Evolutionary conservation across 2,797 vertebrate genomes (phyloP).

Genomic region (Chiloscyllium punctatum): DNA sequence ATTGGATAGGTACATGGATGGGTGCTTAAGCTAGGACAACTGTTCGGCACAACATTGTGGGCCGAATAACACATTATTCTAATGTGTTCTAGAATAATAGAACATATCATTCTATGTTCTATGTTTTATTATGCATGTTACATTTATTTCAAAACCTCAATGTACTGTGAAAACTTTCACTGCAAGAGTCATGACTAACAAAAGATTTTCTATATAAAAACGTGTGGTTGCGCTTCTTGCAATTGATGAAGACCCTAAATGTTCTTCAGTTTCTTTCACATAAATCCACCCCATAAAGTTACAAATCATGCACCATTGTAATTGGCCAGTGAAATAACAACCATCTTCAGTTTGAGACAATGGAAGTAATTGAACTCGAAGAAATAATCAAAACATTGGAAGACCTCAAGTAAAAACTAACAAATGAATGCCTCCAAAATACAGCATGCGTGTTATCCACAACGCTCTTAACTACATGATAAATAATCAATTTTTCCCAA

Average conservation of each 20-base stretch:
- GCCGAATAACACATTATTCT: too few relatives aligned
- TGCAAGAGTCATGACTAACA: not conserved
- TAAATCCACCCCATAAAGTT: not conserved
- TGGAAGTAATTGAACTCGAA: not conserved
- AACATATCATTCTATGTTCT: too few relatives aligned
- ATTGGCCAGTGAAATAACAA: not conserved
- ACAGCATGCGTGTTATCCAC: not conserved
- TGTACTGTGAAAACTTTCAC: not conserved
- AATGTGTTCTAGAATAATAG: too few relatives aligned
- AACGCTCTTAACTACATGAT: not conserved
- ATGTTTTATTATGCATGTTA: not conserved
- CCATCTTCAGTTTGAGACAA: not conserved
- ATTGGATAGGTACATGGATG: too few relatives aligned
- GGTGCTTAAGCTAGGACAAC: too few relatives aligned
- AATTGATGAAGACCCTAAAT: not conserved
- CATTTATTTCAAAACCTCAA: not conserved
- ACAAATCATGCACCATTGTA: not conserved
- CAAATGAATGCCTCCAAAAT: not conserved
- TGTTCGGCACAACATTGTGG: too few relatives aligned
- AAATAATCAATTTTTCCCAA: not conserved
- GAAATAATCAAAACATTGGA: not conserved
- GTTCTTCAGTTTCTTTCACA: not conserved
- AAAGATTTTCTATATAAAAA: not conserved
- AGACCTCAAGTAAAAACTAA: not conserved
- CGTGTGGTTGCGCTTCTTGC: not conserved